Evolutionary conservation across 2,888 invertebrate species (phyloP).

Genomic region (Dioctria rufipes): DNA sequence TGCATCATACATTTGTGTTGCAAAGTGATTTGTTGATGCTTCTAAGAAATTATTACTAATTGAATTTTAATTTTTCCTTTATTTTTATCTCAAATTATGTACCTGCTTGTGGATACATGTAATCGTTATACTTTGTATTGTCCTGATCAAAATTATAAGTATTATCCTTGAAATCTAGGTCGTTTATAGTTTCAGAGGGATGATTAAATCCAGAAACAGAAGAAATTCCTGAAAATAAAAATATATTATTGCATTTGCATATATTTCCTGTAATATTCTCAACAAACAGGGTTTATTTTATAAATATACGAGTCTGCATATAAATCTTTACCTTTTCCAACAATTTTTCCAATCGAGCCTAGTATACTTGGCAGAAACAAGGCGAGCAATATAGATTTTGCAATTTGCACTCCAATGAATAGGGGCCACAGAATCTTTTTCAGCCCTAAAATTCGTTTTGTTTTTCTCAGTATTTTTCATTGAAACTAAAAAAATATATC

Average conservation of each 20-base stretch:
- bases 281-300: too few species aligned
- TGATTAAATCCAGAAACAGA: slow-evolving; percentile 69
- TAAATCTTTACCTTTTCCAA: slow-evolving; percentile 80
- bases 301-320: too few species aligned
- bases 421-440: slow-evolving; percentile 88
- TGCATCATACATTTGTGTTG: slow-evolving; percentile 64
- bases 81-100: slow-evolving; percentile 1
- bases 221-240: slow-evolving; percentile 65
- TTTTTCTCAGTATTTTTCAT: not conserved
- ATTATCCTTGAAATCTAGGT: slow-evolving; percentile 84
- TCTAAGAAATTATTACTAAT: slow-evolving; percentile 65
- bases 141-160: slow-evolving; percentile 73
- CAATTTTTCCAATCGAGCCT: slow-evolving; percentile 86
- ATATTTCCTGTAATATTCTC: too few species aligned
- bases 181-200: slow-evolving; percentile 74
- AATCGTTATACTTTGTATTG: slow-evolving; percentile 61
- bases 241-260: too few species aligned
- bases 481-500: not conserved
- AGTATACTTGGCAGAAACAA: slow-evolving; percentile 88
- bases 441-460: slow-evolving; percentile 76
- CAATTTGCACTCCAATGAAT: slow-evolving; percentile 85
- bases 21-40: slow-evolving; percentile 67
- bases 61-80: not conserved
- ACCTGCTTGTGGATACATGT: slow-evolving; percentile 65
- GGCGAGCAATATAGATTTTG: slow-evolving; percentile 86